Conservation (phyloP, 2,797 vertebrate species). For the Gadopsis marmoratus region DNA sequence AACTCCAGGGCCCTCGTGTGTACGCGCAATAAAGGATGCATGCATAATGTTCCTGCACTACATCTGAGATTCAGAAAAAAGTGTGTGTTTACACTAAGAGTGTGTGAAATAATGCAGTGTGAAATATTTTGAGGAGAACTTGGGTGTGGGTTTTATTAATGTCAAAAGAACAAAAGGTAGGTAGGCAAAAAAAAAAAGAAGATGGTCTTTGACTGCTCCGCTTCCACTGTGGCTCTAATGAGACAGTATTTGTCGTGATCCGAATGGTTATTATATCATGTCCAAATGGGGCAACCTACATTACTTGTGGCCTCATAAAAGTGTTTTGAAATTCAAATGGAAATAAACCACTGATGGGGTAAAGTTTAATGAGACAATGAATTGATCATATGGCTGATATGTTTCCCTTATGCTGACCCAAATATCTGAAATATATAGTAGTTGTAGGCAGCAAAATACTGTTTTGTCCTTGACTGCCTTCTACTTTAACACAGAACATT, state of each 20-base stretch:
- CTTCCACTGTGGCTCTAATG: constrained; percentile 23
- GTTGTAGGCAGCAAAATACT: neutral
- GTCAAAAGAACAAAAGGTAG: constrained; percentile 30
- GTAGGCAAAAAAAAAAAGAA: neutral
- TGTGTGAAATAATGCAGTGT: constrained; percentile 27
- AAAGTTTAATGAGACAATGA: neutral
- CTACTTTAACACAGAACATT: neutral
- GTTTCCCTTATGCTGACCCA: neutral
- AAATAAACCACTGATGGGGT: constrained; percentile 40
- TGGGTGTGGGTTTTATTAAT: constrained; percentile 22
- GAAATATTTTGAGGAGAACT: constrained; percentile 43
- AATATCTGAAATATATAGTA: constrained; percentile 17
- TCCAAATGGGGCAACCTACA: constrained; percentile 26
- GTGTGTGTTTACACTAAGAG: constrained; percentile 67
- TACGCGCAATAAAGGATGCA: constrained; percentile 12
- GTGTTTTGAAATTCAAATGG: constrained; percentile 37
- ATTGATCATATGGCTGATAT: neutral
- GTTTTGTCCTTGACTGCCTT: neutral
- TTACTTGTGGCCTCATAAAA: constrained; percentile 4
- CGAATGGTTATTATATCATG: constrained; percentile 22
- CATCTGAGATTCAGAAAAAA: constrained; percentile 34
- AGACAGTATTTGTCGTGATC: constrained; percentile 26
- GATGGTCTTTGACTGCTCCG: constrained; percentile 5
- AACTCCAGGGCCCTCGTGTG: neutral
- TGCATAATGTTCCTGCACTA: constrained; percentile 27